Evolutionary conservation across 2,797 vertebrate genomes (phyloP).

Genomic region (Peromyscus eremicus): DNA sequence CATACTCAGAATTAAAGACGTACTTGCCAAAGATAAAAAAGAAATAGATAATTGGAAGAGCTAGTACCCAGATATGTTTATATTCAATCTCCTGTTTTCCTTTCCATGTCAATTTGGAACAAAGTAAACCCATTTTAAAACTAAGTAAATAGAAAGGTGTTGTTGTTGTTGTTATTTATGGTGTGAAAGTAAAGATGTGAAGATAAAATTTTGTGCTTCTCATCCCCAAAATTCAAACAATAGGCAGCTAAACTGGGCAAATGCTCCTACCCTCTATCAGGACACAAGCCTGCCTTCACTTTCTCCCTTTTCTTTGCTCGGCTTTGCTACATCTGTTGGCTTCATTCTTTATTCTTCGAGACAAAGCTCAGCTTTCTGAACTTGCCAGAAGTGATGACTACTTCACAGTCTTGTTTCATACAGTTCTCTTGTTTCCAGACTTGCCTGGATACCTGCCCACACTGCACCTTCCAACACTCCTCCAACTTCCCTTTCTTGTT

Average conservation of each 20-base stretch:
- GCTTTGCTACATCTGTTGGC: not conserved
- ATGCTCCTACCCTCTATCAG: not conserved
- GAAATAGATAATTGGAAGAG: not conserved
- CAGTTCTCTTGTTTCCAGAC: not conserved
- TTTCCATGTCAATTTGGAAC: not conserved
- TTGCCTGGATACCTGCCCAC: not conserved
- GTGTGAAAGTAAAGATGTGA: not conserved
- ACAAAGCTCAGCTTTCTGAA: not conserved
- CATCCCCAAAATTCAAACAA: not conserved
- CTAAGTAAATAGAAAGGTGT: not conserved
- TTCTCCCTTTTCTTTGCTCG: not conserved
- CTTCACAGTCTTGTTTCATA: not conserved
- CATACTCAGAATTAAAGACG: not conserved
- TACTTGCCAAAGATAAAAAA: not conserved
- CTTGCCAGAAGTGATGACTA: not conserved
- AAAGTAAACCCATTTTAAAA: not conserved
- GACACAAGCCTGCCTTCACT: not conserved
- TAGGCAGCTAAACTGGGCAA: not conserved
- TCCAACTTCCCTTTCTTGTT: fast-evolving
- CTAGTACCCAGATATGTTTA: not conserved
- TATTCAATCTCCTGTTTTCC: not conserved
- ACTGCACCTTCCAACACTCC: not conserved
- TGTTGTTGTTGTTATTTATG: not conserved
- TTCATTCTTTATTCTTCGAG: not conserved
- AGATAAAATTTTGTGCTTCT: not conserved